These are phyloP conservation scores for Conistra vaccinii DNA, from an alignment of 2,888 invertebrate species.

Conservation along the genomic window DNA sequence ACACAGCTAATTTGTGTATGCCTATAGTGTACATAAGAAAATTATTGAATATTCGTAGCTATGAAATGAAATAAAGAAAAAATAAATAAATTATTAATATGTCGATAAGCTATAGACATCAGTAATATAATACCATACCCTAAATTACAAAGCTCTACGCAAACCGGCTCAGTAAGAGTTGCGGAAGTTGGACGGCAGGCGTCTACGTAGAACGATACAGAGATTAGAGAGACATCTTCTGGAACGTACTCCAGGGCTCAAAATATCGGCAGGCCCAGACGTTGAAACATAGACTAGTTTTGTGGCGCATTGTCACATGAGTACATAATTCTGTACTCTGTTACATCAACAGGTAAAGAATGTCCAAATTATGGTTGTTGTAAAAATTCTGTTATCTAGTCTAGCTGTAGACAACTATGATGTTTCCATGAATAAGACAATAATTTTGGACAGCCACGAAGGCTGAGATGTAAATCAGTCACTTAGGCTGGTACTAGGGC, in stretches of 20 bases:
- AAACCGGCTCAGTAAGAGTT: constrained; percentile 2
- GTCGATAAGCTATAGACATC: not conserved
- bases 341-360: no score
- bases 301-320: not conserved
- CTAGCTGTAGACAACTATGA: no score
- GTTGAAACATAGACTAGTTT: not conserved
- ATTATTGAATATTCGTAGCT: not conserved
- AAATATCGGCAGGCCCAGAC: no score
- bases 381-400: not conserved
- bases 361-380: not conserved
- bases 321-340: no score
- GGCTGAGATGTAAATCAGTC: not conserved
- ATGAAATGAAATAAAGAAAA: not conserved
- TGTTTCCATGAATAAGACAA: not conserved
- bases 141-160: not conserved
- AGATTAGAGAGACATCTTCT: no score
- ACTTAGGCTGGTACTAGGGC: not conserved
- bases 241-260: no score
- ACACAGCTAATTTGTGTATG: constrained; percentile 19
- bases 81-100: not conserved
- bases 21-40: not conserved
- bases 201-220: not conserved
- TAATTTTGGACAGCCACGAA: not conserved
- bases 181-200: constrained; percentile 17
- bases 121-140: not conserved